These are phyloP conservation scores for Anoplius nigerrimus DNA, from an alignment of 2,888 invertebrate species.

Conservation along the genomic window DNA sequence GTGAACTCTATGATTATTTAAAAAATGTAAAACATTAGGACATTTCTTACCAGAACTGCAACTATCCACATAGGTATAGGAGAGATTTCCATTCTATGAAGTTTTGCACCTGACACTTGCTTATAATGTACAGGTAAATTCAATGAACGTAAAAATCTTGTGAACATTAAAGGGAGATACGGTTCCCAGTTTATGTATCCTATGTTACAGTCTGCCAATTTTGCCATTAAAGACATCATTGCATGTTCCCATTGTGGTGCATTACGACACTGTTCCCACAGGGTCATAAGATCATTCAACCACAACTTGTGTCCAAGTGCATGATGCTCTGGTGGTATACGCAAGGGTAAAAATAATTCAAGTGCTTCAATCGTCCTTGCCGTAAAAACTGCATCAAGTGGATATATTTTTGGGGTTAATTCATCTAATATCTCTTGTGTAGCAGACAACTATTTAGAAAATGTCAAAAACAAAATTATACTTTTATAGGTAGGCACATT, in stretches of 20 bases:
- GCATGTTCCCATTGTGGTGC: conserved; percentile 82
- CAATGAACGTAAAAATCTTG: conserved; percentile 83
- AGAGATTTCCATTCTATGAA: conserved; percentile 76
- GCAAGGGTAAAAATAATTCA: conserved; percentile 86
- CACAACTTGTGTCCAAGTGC: conserved; percentile 84
- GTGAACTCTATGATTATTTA: too few relatives aligned
- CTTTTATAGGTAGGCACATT: not conserved
- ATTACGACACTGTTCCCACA: conserved; percentile 88
- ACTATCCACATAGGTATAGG: conserved; percentile 77
- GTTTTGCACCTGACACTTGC: conserved; percentile 79
- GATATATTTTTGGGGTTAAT: conserved; percentile 87
- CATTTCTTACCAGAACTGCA: conserved; percentile 75
- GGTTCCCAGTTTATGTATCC: conserved; percentile 93
- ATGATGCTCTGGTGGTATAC: conserved; percentile 80
- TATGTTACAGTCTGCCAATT: conserved; percentile 84
- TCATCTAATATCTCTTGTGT: conserved; percentile 92
- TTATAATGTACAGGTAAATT: conserved; percentile 88
- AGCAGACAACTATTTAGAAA: conserved; percentile 78
- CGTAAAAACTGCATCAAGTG: conserved; percentile 80
- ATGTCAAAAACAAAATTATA: conserved; percentile 20
- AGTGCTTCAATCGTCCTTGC: conserved; percentile 79
- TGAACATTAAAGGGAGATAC: conserved; percentile 86
- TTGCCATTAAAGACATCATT: conserved; percentile 84
- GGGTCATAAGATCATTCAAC: conserved; percentile 85
- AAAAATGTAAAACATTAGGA: too few relatives aligned